Evolutionary conservation across 30 jellyfish, hydroid and myxozoan species (phyloP).

Genomic region (Euphysa ruthae): DNA sequence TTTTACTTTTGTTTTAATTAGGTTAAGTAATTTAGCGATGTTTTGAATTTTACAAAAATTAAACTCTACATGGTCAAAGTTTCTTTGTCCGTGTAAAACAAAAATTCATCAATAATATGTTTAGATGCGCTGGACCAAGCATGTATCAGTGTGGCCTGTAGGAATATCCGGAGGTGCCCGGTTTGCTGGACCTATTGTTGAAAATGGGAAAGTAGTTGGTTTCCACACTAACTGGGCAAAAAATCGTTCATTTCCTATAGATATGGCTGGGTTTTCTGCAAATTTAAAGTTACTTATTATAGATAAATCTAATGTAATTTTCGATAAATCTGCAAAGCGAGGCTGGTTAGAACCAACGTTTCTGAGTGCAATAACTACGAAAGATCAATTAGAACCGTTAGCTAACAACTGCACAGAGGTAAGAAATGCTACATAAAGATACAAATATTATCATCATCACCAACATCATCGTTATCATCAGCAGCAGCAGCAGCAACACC

Average conservation of each 20-base stretch:
- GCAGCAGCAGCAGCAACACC: no score
- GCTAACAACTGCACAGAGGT: constrained; percentile 97
- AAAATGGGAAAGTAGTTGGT: constrained; percentile 67
- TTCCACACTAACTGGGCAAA: constrained; percentile 99
- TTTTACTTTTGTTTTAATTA: no score
- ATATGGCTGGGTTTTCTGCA: constrained; percentile 96
- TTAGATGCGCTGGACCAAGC: constrained; percentile 91
- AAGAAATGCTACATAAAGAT: no score
- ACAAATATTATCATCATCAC: no score
- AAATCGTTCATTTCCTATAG: constrained; percentile 80
- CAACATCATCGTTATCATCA: no score
- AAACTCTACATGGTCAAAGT: no score
- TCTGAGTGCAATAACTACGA: constrained; percentile 72
- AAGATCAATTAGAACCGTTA: constrained; percentile 73
- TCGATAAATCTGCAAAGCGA: constrained; percentile 51
- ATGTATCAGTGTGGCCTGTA: constrained; percentile 98
- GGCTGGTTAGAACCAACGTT: constrained; percentile 90
- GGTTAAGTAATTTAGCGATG: no score
- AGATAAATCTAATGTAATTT: constrained; percentile 49
- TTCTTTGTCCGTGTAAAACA: no score
- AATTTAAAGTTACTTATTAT: constrained; percentile 42
- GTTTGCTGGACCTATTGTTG: constrained; percentile 90
- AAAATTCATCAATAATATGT: no score
- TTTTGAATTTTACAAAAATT: no score
- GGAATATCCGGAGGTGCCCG: constrained; percentile 96